Evolutionary conservation across 2,113 vertebrate genomes (phyloP).

Genomic region (Zootoca vivipara): DNA sequence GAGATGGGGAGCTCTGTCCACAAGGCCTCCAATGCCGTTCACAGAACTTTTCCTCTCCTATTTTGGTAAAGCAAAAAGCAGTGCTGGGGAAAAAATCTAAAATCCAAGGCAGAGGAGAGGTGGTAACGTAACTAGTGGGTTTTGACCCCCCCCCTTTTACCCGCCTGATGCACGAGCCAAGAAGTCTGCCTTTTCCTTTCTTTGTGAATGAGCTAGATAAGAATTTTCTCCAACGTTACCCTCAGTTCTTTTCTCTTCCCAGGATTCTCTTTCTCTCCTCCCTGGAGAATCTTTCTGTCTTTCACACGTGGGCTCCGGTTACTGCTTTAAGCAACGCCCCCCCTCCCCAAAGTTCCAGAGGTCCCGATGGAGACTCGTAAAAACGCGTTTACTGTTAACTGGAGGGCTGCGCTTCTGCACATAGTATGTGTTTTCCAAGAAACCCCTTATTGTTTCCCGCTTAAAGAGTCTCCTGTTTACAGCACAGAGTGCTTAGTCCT

Average conservation of each 20-base stretch:
- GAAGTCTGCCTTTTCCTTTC: conserved; percentile 61
- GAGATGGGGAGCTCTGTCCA: conserved; percentile 15
- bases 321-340: conserved; percentile 52
- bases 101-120: conserved; percentile 55
- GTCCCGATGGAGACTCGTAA: conserved; percentile 58
- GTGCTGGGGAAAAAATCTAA: conserved; percentile 48
- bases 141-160: conserved; percentile 20
- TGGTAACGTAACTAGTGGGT: not conserved
- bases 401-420: conserved; percentile 37
- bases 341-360: conserved; percentile 32
- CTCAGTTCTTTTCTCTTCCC: conserved; percentile 2
- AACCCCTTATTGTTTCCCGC: conserved; percentile 44
- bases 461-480: conserved; percentile 23
- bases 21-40: conserved; percentile 36
- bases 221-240: too few relatives aligned
- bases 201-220: conserved; percentile 51
- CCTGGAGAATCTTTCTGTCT: conserved; percentile 52
- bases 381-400: conserved; percentile 59
- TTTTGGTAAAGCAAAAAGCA: conserved; percentile 38
- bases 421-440: conserved; percentile 41
- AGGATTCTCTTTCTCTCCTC: conserved; percentile 22
- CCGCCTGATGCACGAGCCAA: conserved; percentile 44
- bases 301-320: conserved; percentile 49
- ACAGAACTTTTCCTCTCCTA: conserved; percentile 52
- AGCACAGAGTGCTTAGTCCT: conserved; percentile 3